Conservation (phyloP, 2,888 invertebrate species). For the Drosophila anceps region DNA sequence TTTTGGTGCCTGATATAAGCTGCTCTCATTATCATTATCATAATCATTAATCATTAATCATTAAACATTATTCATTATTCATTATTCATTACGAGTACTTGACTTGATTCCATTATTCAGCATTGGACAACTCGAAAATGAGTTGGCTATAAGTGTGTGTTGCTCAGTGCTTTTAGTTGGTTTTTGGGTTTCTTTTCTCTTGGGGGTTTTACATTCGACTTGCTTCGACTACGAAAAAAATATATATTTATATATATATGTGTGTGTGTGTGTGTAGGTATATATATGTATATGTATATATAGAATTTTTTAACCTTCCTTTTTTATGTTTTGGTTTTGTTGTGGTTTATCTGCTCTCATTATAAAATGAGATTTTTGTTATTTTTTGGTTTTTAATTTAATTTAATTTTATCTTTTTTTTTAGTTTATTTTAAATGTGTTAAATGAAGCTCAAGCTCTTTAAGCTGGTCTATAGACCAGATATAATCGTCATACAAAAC, state of each 20-base stretch:
- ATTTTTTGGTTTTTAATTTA: conserved; percentile 12
- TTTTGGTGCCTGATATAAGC: conserved; percentile 73
- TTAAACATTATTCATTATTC: conserved; percentile 39
- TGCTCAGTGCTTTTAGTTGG: conserved; percentile 65
- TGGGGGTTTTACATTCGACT: conserved; percentile 44
- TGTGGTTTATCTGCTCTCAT: conserved; percentile 8
- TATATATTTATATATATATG: conserved; percentile 20
- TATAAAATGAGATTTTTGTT: conserved; percentile 7
- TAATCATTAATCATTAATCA: conserved; percentile 37
- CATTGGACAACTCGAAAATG: conserved; percentile 74
- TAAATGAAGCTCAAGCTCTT: conserved; percentile 59
- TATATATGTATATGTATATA: conserved; percentile 25
- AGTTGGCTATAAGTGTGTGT: conserved; percentile 60
- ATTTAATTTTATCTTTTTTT: conserved; percentile 18
- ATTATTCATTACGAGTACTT: conserved; percentile 46
- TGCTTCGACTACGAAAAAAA: conserved; percentile 54
- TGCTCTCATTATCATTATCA: conserved; percentile 50
- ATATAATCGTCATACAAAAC: conserved; percentile 24
- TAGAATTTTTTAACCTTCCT: conserved; percentile 59
- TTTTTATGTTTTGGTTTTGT: conserved; percentile 6
- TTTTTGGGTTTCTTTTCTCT: conserved; percentile 28
- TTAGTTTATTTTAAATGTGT: conserved; percentile 2
- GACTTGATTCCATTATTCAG: conserved; percentile 65
- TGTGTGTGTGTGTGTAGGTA: conserved; percentile 9
- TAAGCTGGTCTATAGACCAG: conserved; percentile 34